Conservation (phyloP, 2,888 invertebrate genomes). For the Tholera decimalis region DNA sequence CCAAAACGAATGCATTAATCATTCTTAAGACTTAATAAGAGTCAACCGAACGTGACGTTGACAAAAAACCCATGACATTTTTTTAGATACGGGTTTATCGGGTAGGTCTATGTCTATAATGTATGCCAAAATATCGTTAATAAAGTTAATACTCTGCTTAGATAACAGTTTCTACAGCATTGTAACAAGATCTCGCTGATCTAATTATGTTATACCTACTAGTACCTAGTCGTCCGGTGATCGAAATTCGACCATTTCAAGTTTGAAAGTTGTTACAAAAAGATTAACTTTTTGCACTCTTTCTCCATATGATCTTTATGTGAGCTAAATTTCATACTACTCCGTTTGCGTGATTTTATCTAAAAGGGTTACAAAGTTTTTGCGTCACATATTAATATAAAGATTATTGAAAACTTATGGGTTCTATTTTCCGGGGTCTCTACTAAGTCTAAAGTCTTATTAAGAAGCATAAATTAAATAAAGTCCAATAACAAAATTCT, state of each 20-base stretch:
- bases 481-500: conserved; percentile 2
- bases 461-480: conserved; percentile 32
- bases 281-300: too few species aligned
- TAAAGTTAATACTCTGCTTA: neutral
- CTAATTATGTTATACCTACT: conserved; percentile 1
- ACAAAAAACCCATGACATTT: conserved; percentile 17
- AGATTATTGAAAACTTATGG: neutral
- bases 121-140: conserved; percentile 8
- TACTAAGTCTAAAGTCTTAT: conserved; percentile 10
- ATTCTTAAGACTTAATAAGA: conserved; percentile 7
- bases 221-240: too few species aligned
- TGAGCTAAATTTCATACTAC: too few species aligned
- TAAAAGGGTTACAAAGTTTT: too few species aligned
- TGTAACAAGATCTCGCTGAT: conserved; percentile 14
- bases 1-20: conserved; percentile 38
- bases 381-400: too few species aligned
- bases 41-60: neutral
- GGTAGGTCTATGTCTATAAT: conserved; percentile 4
- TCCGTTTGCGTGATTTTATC: too few species aligned
- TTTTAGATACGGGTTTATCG: conserved; percentile 9
- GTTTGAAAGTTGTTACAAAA: too few species aligned
- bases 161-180: neutral
- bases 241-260: too few species aligned
- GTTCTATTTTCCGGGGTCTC: neutral
- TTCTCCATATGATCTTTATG: too few species aligned